These are phyloP conservation scores for Athalia circularis DNA, from an alignment of 2,888 invertebrate species.

Conservation along the genomic window DNA sequence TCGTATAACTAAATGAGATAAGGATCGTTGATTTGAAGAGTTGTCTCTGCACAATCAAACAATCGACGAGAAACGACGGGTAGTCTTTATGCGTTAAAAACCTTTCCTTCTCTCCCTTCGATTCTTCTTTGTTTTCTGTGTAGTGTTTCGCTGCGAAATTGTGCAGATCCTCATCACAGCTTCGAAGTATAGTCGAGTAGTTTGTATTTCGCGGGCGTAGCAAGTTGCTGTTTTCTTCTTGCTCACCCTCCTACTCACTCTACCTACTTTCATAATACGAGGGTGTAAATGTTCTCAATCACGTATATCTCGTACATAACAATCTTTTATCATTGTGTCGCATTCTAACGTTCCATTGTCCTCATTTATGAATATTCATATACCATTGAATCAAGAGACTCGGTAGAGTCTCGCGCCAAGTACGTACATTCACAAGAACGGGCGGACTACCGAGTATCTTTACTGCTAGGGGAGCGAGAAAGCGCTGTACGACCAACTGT, in stretches of 20 bases:
- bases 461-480: too few relatives aligned
- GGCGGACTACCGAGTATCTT: too few relatives aligned
- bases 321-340: constrained; percentile 20
- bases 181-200: too few relatives aligned
- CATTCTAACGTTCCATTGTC: constrained; percentile 25
- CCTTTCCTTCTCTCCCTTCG: constrained; percentile 4
- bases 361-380: background rate
- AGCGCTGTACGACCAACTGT: too few relatives aligned
- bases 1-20: background rate
- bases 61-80: constrained; percentile 13
- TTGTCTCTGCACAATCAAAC: constrained; percentile 6
- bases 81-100: constrained; percentile 8
- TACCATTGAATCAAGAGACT: too few relatives aligned
- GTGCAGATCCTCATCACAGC: background rate
- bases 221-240: constrained; percentile 9
- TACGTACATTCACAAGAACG: too few relatives aligned
- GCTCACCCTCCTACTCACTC: background rate
- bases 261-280: background rate
- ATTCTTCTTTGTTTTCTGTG: background rate
- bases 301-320: constrained; percentile 1
- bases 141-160: background rate
- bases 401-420: too few relatives aligned
- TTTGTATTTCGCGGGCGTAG: background rate
- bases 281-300: constrained; percentile 16
- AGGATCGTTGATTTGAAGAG: background rate